Conservation (phyloP, 2,113 vertebrate species). For the Corythornis cristatus region DNA sequence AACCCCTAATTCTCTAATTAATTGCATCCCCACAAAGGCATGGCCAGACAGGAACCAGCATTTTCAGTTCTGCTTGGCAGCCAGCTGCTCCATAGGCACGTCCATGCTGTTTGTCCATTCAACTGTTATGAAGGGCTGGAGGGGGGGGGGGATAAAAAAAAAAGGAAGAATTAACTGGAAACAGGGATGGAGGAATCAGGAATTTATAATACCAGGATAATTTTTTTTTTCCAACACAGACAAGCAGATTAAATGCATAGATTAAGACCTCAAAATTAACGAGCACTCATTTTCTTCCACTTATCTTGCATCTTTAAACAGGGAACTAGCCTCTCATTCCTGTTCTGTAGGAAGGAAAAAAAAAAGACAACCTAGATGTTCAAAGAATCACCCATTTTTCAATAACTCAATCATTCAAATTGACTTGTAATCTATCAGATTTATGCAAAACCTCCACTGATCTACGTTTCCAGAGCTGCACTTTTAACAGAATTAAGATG, state of each 20-base stretch:
- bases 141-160: no score
- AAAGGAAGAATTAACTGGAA: background rate
- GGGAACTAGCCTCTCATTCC: conserved; percentile 11
- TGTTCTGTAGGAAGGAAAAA: conserved; percentile 13
- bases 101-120: background rate
- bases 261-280: background rate
- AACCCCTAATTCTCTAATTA: conserved; percentile 6
- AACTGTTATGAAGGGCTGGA: background rate
- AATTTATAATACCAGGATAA: background rate
- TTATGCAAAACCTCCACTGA: background rate
- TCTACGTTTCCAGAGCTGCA: background rate
- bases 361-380: background rate
- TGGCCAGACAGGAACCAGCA: conserved; percentile 30
- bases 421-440: conserved; percentile 10
- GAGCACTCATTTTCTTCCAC: background rate
- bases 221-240: background rate
- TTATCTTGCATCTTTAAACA: conserved; percentile 32
- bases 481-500: background rate
- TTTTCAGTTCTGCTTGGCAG: conserved; percentile 17
- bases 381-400: background rate
- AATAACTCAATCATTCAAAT: conserved; percentile 18
- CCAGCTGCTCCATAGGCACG: background rate
- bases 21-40: conserved; percentile 46
- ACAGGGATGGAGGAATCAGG: background rate
- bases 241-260: background rate